Percentiles rank a stretch among this genome's conserved stretches.
Evolutionary conservation across 2,797 vertebrate genomes (phyloP).

Genomic region (Furcifer pardalis): DNA sequence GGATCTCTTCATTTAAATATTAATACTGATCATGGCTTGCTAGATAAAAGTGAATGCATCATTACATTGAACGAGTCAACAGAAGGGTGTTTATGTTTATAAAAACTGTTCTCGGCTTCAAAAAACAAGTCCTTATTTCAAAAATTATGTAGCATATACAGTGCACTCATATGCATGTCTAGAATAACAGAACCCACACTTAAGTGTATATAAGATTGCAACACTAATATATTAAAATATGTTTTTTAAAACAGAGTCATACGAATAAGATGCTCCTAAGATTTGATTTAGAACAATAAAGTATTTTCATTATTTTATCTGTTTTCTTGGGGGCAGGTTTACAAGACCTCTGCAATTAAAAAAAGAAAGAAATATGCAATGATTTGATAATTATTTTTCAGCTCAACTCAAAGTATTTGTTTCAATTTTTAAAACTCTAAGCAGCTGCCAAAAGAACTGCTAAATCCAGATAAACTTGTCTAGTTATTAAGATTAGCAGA

Average conservation of each 20-base stretch:
- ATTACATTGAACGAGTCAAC: neutral
- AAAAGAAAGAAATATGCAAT: neutral
- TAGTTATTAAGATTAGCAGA: no score
- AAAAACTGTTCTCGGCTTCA: neutral
- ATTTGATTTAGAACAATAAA: neutral
- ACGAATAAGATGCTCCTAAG: neutral
- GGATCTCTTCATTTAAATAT: neutral
- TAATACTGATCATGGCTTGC: neutral
- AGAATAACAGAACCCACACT: neutral
- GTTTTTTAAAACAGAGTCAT: no score
- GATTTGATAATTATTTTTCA: no score
- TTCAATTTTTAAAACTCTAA: no score
- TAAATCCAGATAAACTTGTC: no score
- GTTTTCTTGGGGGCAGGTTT: neutral
- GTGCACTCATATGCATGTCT: neutral
- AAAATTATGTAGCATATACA: neutral
- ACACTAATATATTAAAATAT: neutral
- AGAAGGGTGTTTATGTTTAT: neutral
- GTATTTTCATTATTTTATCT: neutral
- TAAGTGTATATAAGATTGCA: neutral
- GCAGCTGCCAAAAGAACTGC: no score
- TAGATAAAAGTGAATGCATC: neutral
- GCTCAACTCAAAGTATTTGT: no score
- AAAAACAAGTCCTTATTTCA: neutral
- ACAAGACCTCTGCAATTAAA: neutral